Base-by-base conservation (phyloP, 2,888 invertebrate species). In the Galeopsomyia nigrocyanea region DNA sequence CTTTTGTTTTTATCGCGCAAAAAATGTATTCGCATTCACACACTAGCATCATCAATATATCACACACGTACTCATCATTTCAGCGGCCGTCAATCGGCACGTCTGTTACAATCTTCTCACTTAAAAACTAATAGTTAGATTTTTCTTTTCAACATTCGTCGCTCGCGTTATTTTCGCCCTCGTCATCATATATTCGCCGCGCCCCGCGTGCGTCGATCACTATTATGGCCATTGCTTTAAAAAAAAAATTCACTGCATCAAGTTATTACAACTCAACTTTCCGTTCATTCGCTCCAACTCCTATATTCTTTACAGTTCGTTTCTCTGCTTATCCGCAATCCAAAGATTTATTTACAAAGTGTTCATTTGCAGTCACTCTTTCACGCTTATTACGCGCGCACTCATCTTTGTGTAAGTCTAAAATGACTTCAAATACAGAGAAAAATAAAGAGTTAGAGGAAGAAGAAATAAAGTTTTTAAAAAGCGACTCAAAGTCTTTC, bases 201-300 rank as follows among this genome's bases (percentile, higher is more conserved):
- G 65, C 65, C 73, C 73, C 31, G 65, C 68, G 56, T 68, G 64
- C 60, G 56, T 69, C 68, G 26, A 69, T 68, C 65, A 65, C 76
- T 77, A 76, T 78, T 80, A 80, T 80, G 80, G 80, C 80, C 80
- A 75, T 78, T 74, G 49, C 31, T n/a, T 51, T 73, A 47, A 55
- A 58, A 58, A 58, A 58, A 47, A 22, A 58, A 47, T 60, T 73
- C 60, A 55, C 51, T 31, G 13, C 64, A 50, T 58, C 39, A 39
- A 31, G 16, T 56, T 21, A 1, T 19, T 21, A 7, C n/a, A 31
- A 61, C 50, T 66, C 56, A 19, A 55, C 49, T 7, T 17, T 67
- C 56, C 53, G 31, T 57, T 46, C 21, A 6, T 46, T 56, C 56
- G 26, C 49, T 56, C 51, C 3, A 22, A 14, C 53, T 39, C 47